A percentile compares a stretch with the other conserved stretches of the same genome.
These are phyloP conservation scores for Congeria kusceri DNA, from an alignment of 2,888 invertebrate species.

Conservation along the genomic window DNA sequence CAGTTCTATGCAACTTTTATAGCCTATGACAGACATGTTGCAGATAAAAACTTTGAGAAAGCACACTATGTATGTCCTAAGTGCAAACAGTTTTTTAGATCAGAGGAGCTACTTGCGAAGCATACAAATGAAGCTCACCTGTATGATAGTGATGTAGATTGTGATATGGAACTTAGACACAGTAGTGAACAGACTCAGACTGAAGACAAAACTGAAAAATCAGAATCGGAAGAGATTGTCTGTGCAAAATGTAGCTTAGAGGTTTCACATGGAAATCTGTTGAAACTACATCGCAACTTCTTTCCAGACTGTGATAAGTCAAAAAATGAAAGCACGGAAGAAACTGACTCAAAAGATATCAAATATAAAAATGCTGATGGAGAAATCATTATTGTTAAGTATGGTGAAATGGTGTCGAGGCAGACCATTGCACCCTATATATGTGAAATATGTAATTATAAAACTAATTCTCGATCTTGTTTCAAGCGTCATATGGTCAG, in stretches of 20 bases:
- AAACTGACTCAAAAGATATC: constrained; percentile 13
- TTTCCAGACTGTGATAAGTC: constrained; percentile 39
- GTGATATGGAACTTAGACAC: too few species aligned
- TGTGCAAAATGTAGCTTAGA: too few species aligned
- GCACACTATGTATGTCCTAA: constrained; percentile 10
- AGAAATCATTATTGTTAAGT: constrained; percentile 8
- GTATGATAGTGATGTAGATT: too few species aligned
- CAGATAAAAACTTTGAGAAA: constrained; percentile 8
- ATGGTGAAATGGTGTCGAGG: constrained; percentile 21
- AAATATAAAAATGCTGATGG: constrained; percentile 24
- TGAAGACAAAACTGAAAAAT: neutral
- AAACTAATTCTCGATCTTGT: constrained; percentile 20
- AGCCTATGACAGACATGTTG: constrained; percentile 21
- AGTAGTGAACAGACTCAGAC: too few species aligned
- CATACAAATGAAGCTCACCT: too few species aligned
- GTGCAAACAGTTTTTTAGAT: constrained; percentile 17
- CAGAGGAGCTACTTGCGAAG: neutral
- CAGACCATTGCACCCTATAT: constrained; percentile 25
- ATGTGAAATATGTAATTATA: constrained; percentile 35
- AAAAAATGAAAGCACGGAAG: constrained; percentile 11
- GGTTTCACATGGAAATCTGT: too few species aligned
- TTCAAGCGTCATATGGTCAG: constrained; percentile 38
- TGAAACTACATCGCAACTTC: too few species aligned
- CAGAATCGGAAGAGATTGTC: neutral
- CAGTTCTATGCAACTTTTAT: constrained; percentile 19